phyloP scores from a whole-genome alignment of 2,888 invertebrate species.

The Rotaria macrura region DNA sequence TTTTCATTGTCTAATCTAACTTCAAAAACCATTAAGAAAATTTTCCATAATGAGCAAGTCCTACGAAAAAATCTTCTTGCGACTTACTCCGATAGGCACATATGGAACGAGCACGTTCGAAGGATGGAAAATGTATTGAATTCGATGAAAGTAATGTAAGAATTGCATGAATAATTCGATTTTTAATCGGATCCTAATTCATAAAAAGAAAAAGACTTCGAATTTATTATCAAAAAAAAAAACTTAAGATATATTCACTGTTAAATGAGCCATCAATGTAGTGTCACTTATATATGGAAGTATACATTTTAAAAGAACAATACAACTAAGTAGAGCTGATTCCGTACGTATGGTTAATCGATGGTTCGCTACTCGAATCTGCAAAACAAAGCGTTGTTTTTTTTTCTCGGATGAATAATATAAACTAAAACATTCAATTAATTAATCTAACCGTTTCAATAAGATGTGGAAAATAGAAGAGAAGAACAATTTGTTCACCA shows the following conservation, averaged over 20 bases:
- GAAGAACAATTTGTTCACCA: constrained; percentile 47
- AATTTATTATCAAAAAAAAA: no score
- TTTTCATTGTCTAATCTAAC: no score
- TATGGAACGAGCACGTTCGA: background rate
- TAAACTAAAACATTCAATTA: no score
- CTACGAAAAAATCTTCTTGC: constrained; percentile 50
- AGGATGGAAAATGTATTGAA: background rate
- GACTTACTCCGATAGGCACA: constrained; percentile 59
- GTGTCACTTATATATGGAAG: constrained; percentile 71
- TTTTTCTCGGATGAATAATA: no score
- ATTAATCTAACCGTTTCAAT: constrained; percentile 42
- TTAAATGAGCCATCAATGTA: constrained; percentile 73
- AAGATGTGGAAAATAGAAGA: constrained; percentile 47
- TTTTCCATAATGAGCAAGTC: no score
- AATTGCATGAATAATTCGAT: background rate
- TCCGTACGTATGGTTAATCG: constrained; percentile 71
- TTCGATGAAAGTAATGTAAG: background rate
- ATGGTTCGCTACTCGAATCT: constrained; percentile 35
- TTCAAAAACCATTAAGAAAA: no score
- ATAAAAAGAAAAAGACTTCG: no score
- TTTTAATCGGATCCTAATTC: background rate
- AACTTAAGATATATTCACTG: constrained; percentile 54
- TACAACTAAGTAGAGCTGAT: constrained; percentile 72
- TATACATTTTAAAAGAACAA: constrained; percentile 67
- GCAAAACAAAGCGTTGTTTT: background rate